Conservation (phyloP, 2,888 invertebrate genomes). For the Drosophila nr. medialis region DNA sequence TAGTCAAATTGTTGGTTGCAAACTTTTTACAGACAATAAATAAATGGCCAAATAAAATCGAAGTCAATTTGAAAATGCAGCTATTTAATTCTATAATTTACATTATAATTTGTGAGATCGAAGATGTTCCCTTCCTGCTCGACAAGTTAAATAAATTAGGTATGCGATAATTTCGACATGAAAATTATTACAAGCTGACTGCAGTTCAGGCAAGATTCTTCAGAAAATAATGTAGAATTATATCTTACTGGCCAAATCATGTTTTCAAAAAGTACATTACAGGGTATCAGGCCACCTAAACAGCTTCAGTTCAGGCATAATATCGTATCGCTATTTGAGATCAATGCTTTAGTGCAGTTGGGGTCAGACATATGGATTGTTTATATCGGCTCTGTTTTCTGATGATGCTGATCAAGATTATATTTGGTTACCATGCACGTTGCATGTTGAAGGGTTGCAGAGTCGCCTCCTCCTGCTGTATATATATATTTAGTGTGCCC, state of each 20-base stretch:
- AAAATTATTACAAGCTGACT: background rate
- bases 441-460: background rate
- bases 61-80: background rate
- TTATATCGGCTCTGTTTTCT: background rate
- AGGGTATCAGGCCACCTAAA: background rate
- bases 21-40: background rate
- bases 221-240: background rate
- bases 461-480: background rate
- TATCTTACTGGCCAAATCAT: background rate
- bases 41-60: background rate
- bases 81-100: too few relatives aligned
- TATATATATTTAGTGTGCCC: background rate
- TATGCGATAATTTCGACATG: too few relatives aligned
- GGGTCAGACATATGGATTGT: background rate
- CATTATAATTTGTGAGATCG: background rate
- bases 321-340: background rate
- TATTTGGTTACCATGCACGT: background rate
- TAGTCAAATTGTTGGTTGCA: background rate
- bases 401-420: constrained; percentile 11
- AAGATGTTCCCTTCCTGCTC: background rate
- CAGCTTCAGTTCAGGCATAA: background rate
- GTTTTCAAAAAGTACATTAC: background rate
- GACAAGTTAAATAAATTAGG: background rate
- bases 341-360: background rate
- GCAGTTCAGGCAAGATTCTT: background rate